These are phyloP conservation scores for Dasyprocta punctata DNA, from an alignment of 2,113 vertebrate species.

Conservation along the genomic window DNA sequence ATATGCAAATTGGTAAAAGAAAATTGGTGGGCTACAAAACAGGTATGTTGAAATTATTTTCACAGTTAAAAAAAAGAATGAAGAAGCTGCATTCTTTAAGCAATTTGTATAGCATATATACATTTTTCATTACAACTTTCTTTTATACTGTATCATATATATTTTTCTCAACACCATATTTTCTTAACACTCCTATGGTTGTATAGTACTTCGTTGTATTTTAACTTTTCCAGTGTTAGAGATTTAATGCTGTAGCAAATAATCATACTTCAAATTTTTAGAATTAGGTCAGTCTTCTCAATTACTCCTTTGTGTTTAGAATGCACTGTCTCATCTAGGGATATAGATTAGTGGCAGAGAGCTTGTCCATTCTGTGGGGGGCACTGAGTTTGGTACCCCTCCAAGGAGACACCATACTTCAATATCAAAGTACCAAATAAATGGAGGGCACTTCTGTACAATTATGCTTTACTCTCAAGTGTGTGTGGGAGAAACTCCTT, in stretches of 20 bases:
- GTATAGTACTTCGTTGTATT: background rate
- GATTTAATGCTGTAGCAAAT: background rate
- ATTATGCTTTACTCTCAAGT: background rate
- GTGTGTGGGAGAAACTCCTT: accelerated
- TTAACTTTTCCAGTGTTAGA: background rate
- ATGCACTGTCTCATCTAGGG: background rate
- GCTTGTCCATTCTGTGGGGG: no score
- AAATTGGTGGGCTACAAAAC: background rate
- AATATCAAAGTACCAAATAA: background rate
- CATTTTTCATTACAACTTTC: background rate
- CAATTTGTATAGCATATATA: background rate
- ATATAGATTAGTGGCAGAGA: background rate
- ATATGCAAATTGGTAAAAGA: background rate
- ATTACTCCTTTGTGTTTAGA: background rate
- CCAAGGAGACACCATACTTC: background rate
- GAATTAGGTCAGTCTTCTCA: background rate
- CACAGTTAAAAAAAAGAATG: background rate
- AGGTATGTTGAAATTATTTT: background rate
- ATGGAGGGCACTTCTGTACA: background rate
- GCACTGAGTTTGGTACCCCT: background rate
- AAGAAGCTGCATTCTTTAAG: background rate
- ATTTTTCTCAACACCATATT: background rate
- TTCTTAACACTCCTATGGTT: background rate
- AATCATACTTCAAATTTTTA: background rate
- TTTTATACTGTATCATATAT: background rate